phyloP scores from a whole-genome alignment of 2,113 vertebrate species.

The Chaenogobius annularis region DNA sequence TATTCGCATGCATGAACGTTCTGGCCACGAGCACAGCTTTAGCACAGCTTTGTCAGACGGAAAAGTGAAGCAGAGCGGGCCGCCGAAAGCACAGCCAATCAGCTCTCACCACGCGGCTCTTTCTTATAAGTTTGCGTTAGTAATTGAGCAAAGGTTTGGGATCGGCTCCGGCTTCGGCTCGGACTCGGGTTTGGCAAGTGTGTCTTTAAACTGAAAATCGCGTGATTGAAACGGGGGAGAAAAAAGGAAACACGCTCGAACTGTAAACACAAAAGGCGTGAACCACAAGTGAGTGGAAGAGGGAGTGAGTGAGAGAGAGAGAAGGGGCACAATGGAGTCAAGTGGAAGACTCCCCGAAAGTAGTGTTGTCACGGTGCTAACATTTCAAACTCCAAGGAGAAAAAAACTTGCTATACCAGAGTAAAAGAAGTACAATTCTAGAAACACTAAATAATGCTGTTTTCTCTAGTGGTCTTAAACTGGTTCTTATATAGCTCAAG shows the following conservation, averaged over 20 bases:
- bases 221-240: conserved; percentile 39
- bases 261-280: conserved; percentile 53
- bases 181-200: conserved; percentile 32
- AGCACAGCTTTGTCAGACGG: too few relatives aligned
- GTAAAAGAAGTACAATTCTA: neutral
- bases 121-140: too few relatives aligned
- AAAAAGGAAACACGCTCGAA: conserved; percentile 47
- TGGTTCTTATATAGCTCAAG: neutral
- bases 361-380: neutral
- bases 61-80: too few relatives aligned
- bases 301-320: conserved; percentile 18
- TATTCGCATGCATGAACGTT: too few relatives aligned
- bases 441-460: neutral
- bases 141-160: too few relatives aligned
- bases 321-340: conserved; percentile 40
- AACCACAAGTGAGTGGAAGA: conserved; percentile 66
- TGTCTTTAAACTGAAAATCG: conserved; percentile 63
- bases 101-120: too few relatives aligned
- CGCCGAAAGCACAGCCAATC: too few relatives aligned
- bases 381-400: neutral
- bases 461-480: neutral
- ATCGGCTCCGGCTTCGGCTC: too few relatives aligned
- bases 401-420: neutral
- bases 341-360: conserved; percentile 38
- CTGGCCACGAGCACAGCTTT: too few relatives aligned